phyloP scores from a whole-genome alignment of 2,888 invertebrate genomes.

The Synanthedon andrenaeformis region DNA sequence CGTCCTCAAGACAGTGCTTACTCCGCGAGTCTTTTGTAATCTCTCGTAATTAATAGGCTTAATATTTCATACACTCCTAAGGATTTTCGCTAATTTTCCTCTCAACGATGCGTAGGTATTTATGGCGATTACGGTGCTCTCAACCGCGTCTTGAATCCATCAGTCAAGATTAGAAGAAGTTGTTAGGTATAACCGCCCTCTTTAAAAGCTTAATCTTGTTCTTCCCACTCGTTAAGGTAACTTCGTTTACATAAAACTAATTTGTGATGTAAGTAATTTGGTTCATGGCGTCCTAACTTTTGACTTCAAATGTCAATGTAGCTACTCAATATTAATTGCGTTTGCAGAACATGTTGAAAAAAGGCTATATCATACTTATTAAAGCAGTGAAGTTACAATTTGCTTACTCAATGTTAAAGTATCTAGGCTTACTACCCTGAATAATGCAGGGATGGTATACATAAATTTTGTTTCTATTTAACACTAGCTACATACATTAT shows the following conservation, averaged over 20 bases:
- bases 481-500: too few species aligned
- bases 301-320: too few species aligned
- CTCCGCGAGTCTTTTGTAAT: conserved; percentile 43
- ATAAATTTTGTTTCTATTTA: too few species aligned
- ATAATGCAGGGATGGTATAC: too few species aligned
- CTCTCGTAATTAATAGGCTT: conserved; percentile 51
- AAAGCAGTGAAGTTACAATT: too few species aligned
- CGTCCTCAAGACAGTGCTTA: conserved; percentile 37
- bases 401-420: too few species aligned
- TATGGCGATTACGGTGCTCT: conserved; percentile 30
- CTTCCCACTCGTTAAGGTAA: conserved; percentile 25
- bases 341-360: too few species aligned
- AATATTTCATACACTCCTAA: conserved; percentile 51
- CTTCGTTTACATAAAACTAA: conserved; percentile 30
- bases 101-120: conserved; percentile 24
- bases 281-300: not conserved
- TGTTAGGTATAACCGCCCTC: conserved; percentile 19
- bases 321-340: too few species aligned
- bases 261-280: conserved; percentile 5
- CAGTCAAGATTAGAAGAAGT: conserved; percentile 36
- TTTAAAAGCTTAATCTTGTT: conserved; percentile 34
- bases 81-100: conserved; percentile 48
- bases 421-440: too few species aligned
- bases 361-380: too few species aligned
- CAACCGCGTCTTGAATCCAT: conserved; percentile 21